phyloP scores from a whole-genome alignment of 2,113 vertebrate genomes.

The Aphelocoma coerulescens region DNA sequence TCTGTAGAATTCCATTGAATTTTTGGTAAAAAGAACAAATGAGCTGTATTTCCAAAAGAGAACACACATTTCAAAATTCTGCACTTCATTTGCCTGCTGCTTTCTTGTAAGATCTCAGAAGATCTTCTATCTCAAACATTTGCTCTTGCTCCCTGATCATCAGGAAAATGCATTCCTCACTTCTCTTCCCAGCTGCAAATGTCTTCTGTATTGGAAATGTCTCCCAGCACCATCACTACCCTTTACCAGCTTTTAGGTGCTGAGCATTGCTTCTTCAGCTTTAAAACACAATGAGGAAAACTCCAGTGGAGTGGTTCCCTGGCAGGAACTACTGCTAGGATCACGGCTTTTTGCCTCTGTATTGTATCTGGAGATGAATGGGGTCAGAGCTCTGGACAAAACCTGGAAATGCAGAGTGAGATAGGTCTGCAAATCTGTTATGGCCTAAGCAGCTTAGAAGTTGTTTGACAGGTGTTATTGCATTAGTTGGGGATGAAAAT shows the following conservation, averaged over 20 bases:
- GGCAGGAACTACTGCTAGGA: background rate
- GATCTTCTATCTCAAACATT: background rate
- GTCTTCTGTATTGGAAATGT: background rate
- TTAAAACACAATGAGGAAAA: background rate
- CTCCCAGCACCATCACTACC: background rate
- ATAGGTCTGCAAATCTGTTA: background rate
- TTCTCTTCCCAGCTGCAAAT: background rate
- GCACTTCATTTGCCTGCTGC: background rate
- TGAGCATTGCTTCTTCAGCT: background rate
- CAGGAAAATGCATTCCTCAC: background rate
- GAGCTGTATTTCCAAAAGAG: background rate
- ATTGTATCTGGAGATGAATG: background rate
- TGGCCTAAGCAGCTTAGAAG: background rate
- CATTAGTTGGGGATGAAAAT: background rate
- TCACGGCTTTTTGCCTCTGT: background rate
- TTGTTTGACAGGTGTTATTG: background rate
- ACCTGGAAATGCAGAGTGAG: background rate
- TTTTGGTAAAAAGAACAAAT: conserved; percentile 16
- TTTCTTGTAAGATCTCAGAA: background rate
- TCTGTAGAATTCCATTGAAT: background rate
- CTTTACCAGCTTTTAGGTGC: background rate
- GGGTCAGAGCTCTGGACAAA: background rate
- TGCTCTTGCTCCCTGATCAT: background rate
- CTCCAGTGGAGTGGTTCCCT: background rate
- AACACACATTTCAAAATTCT: background rate